phyloP scores from a whole-genome alignment of 1,140 invertebrate genomes.

The Drosophila kohkoa region DNA sequence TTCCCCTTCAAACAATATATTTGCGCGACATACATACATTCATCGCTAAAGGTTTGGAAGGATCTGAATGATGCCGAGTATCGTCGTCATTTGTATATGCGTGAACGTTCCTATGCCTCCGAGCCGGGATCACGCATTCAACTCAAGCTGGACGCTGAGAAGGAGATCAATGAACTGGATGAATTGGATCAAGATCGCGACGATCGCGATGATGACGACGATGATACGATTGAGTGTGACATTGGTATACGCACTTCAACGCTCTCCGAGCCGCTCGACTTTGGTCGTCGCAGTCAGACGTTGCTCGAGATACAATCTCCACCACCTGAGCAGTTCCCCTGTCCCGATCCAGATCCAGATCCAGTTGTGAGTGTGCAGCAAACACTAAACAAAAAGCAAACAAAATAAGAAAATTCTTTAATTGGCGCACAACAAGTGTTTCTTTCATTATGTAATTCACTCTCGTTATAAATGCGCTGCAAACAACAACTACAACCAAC shows the following conservation, averaged over 20 bases:
- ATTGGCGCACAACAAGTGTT: constrained; percentile 70
- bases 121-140: constrained; percentile 79
- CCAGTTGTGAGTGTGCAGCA: constrained; percentile 71
- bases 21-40: constrained; percentile 30
- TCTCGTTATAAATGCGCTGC: constrained; percentile 57
- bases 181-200: constrained; percentile 20
- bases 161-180: constrained; percentile 45
- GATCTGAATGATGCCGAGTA: constrained; percentile 79
- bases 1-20: constrained; percentile 46
- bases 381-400: constrained; percentile 6
- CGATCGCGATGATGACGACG: constrained; percentile 54
- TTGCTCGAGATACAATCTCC: constrained; percentile 58
- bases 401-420: constrained; percentile 48
- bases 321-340: neutral
- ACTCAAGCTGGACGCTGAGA: constrained; percentile 68
- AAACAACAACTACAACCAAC: constrained; percentile 48
- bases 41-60: constrained; percentile 76
- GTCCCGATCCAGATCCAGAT: constrained; percentile 26
- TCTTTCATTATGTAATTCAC: constrained; percentile 46
- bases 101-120: constrained; percentile 80
- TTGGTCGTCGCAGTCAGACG: constrained; percentile 71
- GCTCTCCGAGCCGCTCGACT: constrained; percentile 85
- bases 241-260: constrained; percentile 73
- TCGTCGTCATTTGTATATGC: constrained; percentile 81
- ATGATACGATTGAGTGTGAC: constrained; percentile 74